phyloP scores from a whole-genome alignment of 2,888 invertebrate species.

The Bombylius discolor region DNA sequence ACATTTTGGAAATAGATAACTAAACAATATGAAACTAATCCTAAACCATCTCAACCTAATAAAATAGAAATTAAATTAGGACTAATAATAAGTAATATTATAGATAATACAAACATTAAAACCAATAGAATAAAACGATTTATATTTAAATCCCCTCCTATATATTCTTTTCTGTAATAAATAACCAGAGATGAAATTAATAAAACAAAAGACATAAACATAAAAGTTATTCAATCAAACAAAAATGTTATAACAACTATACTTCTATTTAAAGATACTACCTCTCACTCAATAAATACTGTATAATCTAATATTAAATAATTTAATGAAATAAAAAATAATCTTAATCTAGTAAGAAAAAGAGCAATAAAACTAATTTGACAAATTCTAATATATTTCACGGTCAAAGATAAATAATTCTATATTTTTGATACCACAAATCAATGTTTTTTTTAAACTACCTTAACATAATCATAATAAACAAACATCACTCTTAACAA shows the following conservation, averaged over 20 bases:
- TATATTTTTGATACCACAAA: conserved; percentile 52
- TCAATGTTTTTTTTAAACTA: conserved; percentile 57
- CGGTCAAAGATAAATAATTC: conserved; percentile 39
- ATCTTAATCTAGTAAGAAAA: conserved; percentile 36
- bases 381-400: conserved; percentile 41
- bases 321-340: conserved; percentile 33
- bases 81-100: conserved; percentile 53
- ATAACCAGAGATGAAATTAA: conserved; percentile 54
- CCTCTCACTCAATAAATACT: conserved; percentile 43
- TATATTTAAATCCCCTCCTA: conserved; percentile 43
- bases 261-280: conserved; percentile 40
- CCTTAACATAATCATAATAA: conserved; percentile 45
- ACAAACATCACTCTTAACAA: conserved; percentile 43
- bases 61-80: conserved; percentile 58
- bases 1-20: conserved; percentile 41
- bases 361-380: conserved; percentile 41
- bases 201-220: conserved; percentile 50
- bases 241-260: conserved; percentile 42
- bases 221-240: conserved; percentile 50
- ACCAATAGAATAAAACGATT: conserved; percentile 53
- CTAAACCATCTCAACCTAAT: conserved; percentile 61
- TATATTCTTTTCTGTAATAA: conserved; percentile 52
- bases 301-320: conserved; percentile 38
- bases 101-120: conserved; percentile 51
- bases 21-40: conserved; percentile 61